Base-by-base conservation (phyloP, 2,888 invertebrate species). In the Pristionchus fissidentatus region DNA sequence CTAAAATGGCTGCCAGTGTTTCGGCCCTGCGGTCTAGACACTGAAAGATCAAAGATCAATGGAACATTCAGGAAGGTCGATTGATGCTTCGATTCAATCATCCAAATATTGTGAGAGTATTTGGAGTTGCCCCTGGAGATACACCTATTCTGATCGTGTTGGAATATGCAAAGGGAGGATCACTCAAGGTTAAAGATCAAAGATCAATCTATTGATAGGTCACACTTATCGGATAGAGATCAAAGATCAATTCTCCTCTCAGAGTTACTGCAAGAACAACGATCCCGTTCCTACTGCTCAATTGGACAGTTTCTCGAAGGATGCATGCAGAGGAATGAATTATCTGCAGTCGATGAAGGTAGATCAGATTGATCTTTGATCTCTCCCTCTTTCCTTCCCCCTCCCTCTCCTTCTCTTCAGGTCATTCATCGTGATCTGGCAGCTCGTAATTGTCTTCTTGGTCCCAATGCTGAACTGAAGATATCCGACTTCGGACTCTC, bases 371-470 rank as follows among this genome's bases (percentile, higher is more conserved):
- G 55, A n/a, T n/a, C n/a, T n/a, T n/a, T n/a, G n/a, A n/a, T n/a
- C n/a, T n/a, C n/a, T n/a, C n/a, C n/a, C n/a, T n/a, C n/a, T n/a
- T n/a, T n/a, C n/a, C n/a, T n/a, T n/a, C n/a, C n/a, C n/a, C n/a
- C n/a, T n/a, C n/a, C n/a, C n/a, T n/a, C n/a, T 49, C 10, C 10
- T 49, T 70, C 8, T 19, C 7, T 81, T 10, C 35, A 83, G 83
- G 75, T 83, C n/a, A 73, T 83, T 29, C 83, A 83, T 57, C 83
- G 83, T 10, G 83, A 83, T 75, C 77, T 83, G n/a, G 83, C 83
- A 19, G 83, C 83, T 26, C 55, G 83, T 22, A 83, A 83, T 35
- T 83, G 83, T 19, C 60, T 83, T 4, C 83, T 83, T 35, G 83
- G 83, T 0, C 38, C 55, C 26, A 26, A 75, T 13, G 46, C 29